Conservation (phyloP, 2,888 invertebrate species). For the Tachina grossa region DNA sequence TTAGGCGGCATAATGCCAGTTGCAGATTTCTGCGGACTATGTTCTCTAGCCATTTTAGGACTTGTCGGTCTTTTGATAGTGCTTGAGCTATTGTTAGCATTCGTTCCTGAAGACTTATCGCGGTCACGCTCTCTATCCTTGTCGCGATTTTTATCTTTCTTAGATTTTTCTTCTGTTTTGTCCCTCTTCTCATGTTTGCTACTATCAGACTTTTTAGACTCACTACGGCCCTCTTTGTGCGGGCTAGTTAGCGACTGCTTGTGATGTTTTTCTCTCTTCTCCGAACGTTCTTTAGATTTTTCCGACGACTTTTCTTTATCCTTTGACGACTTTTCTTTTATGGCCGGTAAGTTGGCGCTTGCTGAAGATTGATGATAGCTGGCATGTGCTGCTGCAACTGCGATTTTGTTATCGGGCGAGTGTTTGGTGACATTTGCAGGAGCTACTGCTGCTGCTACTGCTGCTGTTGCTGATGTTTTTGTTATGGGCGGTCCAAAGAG, state of each 20-base stretch:
- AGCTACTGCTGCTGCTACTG: slow-evolving; percentile 24
- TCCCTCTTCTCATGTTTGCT: slow-evolving; percentile 82
- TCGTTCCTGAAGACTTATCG: slow-evolving; percentile 68
- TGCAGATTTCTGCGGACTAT: slow-evolving; percentile 72
- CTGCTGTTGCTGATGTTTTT: slow-evolving; percentile 84
- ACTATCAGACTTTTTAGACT: slow-evolving; percentile 82
- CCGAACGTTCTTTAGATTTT: slow-evolving; percentile 83
- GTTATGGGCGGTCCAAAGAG: slow-evolving; percentile 93
- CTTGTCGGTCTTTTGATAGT: slow-evolving; percentile 44
- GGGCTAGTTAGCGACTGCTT: slow-evolving; percentile 84
- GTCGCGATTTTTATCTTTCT: slow-evolving; percentile 84
- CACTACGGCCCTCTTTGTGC: slow-evolving; percentile 83
- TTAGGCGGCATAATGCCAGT: slow-evolving; percentile 30
- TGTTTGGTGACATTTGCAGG: slow-evolving; percentile 56
- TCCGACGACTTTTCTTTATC: slow-evolving; percentile 79
- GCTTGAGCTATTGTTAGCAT: slow-evolving; percentile 29
- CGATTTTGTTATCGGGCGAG: slow-evolving; percentile 58
- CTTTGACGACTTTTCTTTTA: slow-evolving; percentile 78
- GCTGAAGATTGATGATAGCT: slow-evolving; percentile 34
- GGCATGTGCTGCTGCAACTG: background rate
- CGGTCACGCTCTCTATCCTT: slow-evolving; percentile 84
- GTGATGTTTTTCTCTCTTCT: slow-evolving; percentile 84
- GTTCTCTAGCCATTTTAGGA: slow-evolving; percentile 56
- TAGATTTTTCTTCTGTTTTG: slow-evolving; percentile 82
- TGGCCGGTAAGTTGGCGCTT: background rate